Evolutionary conservation across 2,113 vertebrate species (phyloP).

Genomic region (Carettochelys insculpta): DNA sequence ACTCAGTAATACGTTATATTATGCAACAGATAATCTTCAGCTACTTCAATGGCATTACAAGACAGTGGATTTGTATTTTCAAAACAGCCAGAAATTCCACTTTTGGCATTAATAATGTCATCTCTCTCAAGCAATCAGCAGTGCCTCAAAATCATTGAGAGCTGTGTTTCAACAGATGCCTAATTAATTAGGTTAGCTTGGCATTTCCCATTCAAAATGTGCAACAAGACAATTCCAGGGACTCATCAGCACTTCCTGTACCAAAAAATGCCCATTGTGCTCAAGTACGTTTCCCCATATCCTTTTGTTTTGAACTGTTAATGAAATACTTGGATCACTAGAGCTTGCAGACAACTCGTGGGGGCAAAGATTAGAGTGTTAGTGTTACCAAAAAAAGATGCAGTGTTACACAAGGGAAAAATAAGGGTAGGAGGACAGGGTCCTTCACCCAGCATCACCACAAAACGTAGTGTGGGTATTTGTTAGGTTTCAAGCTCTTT

Average conservation of each 20-base stretch:
- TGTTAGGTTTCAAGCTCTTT: neutral
- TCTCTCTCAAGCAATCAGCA: neutral
- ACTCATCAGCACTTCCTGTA: neutral
- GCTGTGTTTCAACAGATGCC: neutral
- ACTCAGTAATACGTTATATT: conserved; percentile 27
- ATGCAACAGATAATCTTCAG: conserved; percentile 70
- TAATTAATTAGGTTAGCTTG: neutral
- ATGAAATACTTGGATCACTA: neutral
- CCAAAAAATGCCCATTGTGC: neutral
- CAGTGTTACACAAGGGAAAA: too few relatives aligned
- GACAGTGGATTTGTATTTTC: neutral
- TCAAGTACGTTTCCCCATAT: neutral
- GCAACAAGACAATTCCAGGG: neutral
- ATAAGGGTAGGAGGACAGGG: neutral
- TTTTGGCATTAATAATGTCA: conserved; percentile 1
- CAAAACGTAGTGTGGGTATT: neutral
- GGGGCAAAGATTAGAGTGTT: rapidly evolving
- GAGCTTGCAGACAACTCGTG: neutral
- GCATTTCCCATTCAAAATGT: neutral
- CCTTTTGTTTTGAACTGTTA: neutral
- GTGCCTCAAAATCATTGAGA: neutral
- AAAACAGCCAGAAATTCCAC: conserved; percentile 21
- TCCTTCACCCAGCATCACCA: neutral
- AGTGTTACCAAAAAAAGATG: neutral
- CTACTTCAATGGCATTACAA: conserved; percentile 39